Base-by-base conservation (phyloP, 1,140 invertebrate species). In the Pogonognathellus flavescens region DNA sequence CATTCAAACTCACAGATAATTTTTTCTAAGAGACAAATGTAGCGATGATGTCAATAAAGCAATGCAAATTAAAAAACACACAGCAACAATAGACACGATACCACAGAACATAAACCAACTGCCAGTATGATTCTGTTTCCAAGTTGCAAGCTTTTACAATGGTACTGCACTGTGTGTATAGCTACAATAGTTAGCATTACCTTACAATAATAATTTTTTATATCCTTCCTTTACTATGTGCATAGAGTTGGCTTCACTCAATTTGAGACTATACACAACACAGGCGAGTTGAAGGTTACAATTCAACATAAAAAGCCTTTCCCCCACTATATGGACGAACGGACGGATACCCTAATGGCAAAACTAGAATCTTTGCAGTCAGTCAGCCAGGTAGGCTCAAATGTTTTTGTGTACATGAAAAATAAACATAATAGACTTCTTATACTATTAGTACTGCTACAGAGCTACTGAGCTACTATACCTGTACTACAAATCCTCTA, bases 291-390 rank as follows among this genome's bases (percentile, higher is more conserved):
- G 62, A 66, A 66, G 62, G 62, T 66, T 66, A 66, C 2, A 41
- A 25, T 66, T 22, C 10, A 22, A 66, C 62, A 41, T 41, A 66
- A 66, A 60, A 60, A 60, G 59, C 22, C 59, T 66, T 25, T 20
- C 62, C 62, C 62, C 62, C 20, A n/a, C n/a, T n/a, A n/a, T 41
- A 41, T 41, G 31, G 1, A 41, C 31, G 1, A 41, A 18, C 5
- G 62, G 25, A 66, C 25, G 22, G 62, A 20, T 66, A 66, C 18
- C 20, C 62, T 66, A 14, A 66, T 66, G 62, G 62, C 62, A 66
- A 14, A 66, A 13, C 25, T 25, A 66, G 31, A 3, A 41, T 41
- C 60, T 20, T 66, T 66, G 0, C 20, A 66, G 62, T 8, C n/a
- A 22, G 5, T 41, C 31, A 60, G 16, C 62, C 62, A 66, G 22